Conservation (phyloP, 2,797 vertebrate genomes). For the Okamejei kenojei region DNA sequence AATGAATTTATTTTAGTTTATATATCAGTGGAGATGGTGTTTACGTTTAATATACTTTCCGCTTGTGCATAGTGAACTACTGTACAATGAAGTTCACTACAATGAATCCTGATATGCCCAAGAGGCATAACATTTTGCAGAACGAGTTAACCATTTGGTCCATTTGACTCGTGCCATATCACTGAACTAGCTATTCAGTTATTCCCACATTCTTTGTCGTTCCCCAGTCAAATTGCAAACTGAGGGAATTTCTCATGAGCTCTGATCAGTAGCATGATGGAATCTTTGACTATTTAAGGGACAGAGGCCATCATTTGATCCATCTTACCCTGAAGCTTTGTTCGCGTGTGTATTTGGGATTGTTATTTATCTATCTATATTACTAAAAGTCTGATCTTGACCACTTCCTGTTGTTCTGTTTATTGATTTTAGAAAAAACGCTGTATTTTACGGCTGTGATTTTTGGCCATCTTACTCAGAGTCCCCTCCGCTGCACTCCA, state of each 20-base stretch:
- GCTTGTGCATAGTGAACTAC: neutral
- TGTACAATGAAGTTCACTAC: neutral
- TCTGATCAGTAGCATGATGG: neutral
- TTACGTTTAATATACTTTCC: neutral
- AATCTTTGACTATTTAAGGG: too few relatives aligned
- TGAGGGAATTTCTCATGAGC: neutral
- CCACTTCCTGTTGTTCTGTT: too few relatives aligned
- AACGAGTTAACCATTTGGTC: neutral
- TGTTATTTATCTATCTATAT: too few relatives aligned
- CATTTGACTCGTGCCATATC: neutral
- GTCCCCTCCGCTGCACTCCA: too few relatives aligned
- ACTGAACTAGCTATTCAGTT: neutral
- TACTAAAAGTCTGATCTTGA: too few relatives aligned
- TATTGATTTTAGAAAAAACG: too few relatives aligned
- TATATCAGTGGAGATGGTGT: neutral
- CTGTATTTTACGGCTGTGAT: too few relatives aligned
- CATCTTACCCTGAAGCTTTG: too few relatives aligned
- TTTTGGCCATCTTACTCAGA: too few relatives aligned
- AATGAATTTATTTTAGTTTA: neutral
- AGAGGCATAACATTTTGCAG: neutral
- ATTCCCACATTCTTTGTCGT: neutral
- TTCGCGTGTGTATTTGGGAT: too few relatives aligned
- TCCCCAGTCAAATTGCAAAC: neutral
- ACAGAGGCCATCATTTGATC: too few relatives aligned
- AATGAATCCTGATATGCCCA: neutral